Evolutionary conservation across 2,888 invertebrate species (phyloP).

Genomic region (Luffia ferchaultella): DNA sequence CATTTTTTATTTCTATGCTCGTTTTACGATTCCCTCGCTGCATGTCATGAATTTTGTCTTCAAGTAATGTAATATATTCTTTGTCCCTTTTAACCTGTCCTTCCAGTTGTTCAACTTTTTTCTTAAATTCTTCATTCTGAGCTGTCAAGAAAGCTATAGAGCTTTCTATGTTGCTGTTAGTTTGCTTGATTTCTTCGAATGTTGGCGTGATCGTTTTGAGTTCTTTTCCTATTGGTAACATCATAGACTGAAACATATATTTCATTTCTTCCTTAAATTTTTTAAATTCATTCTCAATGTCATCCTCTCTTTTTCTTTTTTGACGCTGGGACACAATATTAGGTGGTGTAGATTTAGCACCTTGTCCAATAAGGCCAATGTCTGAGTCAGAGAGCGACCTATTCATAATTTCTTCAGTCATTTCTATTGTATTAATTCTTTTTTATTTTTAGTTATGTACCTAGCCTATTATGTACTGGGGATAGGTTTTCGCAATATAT

Average conservation of each 20-base stretch:
- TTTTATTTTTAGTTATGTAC: too few relatives aligned
- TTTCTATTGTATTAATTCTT: too few relatives aligned
- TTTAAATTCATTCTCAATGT: background rate
- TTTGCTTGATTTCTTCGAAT: background rate
- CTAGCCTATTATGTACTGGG: too few relatives aligned
- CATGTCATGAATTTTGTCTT: slow-evolving; percentile 9
- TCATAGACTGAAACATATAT: background rate
- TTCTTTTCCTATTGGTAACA: slow-evolving; percentile 1
- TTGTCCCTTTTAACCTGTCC: slow-evolving; percentile 2
- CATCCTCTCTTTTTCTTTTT: background rate
- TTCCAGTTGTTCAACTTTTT: slow-evolving; percentile 8
- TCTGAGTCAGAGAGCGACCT: background rate
- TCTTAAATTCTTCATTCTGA: slow-evolving; percentile 11
- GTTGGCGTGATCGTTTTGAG: background rate
- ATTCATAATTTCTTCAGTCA: background rate
- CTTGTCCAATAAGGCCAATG: background rate
- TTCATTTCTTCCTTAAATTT: too few relatives aligned
- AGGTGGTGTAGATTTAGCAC: background rate
- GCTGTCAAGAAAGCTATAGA: slow-evolving; percentile 5
- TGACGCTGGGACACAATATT: background rate
- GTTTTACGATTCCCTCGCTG: slow-evolving; percentile 7
- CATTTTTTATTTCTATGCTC: too few relatives aligned
- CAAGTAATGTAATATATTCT: slow-evolving; percentile 8
- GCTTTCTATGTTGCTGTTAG: slow-evolving; percentile 8
- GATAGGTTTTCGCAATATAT: too few relatives aligned